Evolutionary conservation across 2,888 invertebrate species (phyloP), one percentile per base, ranked within the genome.

Genomic region (Lutraria lutraria): DNA sequence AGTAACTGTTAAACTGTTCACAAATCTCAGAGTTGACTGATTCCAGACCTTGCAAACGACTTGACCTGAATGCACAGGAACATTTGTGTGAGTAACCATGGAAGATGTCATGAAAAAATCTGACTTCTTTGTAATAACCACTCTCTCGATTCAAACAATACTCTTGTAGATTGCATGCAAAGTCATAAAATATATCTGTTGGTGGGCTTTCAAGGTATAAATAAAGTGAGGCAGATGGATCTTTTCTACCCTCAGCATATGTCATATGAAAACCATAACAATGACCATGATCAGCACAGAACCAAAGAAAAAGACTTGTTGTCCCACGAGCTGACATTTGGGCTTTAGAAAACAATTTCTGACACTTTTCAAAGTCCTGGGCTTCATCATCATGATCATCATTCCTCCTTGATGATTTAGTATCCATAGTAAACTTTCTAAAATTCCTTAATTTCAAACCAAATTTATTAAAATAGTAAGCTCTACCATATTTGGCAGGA

Each of bases 211-310:
- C 84, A 15, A 89, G 29, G 68, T 86, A 83, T 25, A 60, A 60
- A 72, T 86, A 90, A 76, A 88, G 84, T 72, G 86, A 90, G 34
- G 88, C 90, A 56, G 88, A 60, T 81, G 87, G 91, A 63, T 89
- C 91, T 80, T 86, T 87, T 34, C 90, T 85, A 54, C 86, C 85
- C 34, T 90, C 88, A 56, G 83, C 81, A 53, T 79, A 56, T 29
- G 90, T 86, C 90, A 90, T 90, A 80, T 90, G 88, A 86, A 88
- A 90, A 19, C 83, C 86, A 80, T 90, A 90, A 29, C 90, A 88
- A 83, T 88, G 86, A 31, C 85, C 87, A 89, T 88, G n/a, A n/a
- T n/a, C n/a, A n/a, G n/a, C n/a, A n/a, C n/a, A n/a, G n/a, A n/a
- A n/a, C n/a, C n/a, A n/a, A 82, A 89, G 84, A 81, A 89, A 83